A percentile compares a stretch with the other conserved stretches of the same genome.
Conservation (phyloP, 2,888 invertebrate genomes). For the Lamproptera curius region DNA sequence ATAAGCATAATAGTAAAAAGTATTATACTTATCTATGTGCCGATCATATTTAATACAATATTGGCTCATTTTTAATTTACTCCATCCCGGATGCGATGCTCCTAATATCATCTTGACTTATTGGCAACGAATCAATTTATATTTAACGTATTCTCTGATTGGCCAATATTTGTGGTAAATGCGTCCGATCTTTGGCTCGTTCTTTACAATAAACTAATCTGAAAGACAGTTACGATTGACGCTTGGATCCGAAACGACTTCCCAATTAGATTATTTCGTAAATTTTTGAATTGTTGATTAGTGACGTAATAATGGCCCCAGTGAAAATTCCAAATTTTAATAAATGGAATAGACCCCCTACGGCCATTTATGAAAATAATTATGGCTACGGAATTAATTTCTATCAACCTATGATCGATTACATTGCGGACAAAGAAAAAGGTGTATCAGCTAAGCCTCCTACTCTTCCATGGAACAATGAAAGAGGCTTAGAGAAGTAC, state of each 20-base stretch:
- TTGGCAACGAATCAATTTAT: slow-evolving; percentile 66
- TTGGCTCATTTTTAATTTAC: no score
- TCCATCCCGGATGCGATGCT: slow-evolving; percentile 27
- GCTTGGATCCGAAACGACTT: slow-evolving; percentile 29
- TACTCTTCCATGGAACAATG: slow-evolving; percentile 86
- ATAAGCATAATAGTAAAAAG: no score
- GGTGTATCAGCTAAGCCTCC: slow-evolving; percentile 69
- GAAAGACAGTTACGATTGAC: slow-evolving; percentile 55
- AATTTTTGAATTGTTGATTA: not conserved
- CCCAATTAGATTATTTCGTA: not conserved
- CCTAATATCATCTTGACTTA: slow-evolving; percentile 35
- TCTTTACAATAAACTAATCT: slow-evolving; percentile 54
- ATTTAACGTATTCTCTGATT: slow-evolving; percentile 61
- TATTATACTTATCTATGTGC: no score
- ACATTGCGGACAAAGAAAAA: slow-evolving; percentile 83
- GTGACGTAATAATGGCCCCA: slow-evolving; percentile 50
- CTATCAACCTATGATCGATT: slow-evolving; percentile 93
- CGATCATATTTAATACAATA: no score
- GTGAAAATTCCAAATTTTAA: slow-evolving; percentile 61
- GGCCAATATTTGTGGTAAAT: slow-evolving; percentile 54
- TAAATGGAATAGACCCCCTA: slow-evolving; percentile 79
- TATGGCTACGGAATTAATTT: slow-evolving; percentile 91
- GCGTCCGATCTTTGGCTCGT: slow-evolving; percentile 57
- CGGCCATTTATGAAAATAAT: slow-evolving; percentile 87
- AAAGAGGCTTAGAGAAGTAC: slow-evolving; percentile 82